Percentiles rank a stretch among this genome's conserved stretches.
These are phyloP conservation scores for Plebejus melissa DNA, from an alignment of 2,888 invertebrate genomes.

Conservation along the genomic window DNA sequence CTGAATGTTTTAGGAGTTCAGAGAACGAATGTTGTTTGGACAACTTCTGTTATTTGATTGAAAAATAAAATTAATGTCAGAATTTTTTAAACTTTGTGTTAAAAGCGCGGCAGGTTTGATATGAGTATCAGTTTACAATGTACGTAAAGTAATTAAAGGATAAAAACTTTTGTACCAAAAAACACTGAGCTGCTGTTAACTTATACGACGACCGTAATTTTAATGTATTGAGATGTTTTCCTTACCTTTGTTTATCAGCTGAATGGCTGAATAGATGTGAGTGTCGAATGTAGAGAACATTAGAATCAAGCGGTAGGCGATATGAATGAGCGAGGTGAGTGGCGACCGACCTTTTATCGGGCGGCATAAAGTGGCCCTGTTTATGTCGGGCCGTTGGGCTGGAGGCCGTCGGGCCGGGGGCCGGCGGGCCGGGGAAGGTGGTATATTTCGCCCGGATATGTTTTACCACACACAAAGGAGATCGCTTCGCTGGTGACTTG, in stretches of 20 bases:
- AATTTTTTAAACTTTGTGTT: not conserved
- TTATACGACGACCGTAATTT: not conserved
- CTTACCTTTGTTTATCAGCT: not conserved
- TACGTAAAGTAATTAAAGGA: too few relatives aligned
- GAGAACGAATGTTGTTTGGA: not conserved
- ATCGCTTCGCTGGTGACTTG: not conserved
- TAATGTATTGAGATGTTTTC: not conserved
- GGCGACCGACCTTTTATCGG: conserved; percentile 25
- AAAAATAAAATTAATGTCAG: not conserved
- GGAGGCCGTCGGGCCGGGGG: not conserved
- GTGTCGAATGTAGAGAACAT: conserved; percentile 13
- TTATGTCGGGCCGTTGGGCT: not conserved
- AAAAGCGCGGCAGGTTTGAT: not conserved
- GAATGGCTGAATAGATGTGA: not conserved
- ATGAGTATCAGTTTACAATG: not conserved
- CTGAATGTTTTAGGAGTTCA: not conserved
- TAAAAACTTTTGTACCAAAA: too few relatives aligned
- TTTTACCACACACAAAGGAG: not conserved
- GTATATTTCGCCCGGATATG: not conserved
- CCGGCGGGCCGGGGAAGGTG: not conserved
- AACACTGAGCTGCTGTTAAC: not conserved
- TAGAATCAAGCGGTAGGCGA: not conserved
- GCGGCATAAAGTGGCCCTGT: conserved; percentile 8
- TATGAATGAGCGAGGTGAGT: conserved; percentile 22
- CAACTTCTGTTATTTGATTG: not conserved